Evolutionary conservation across 2,113 vertebrate species (phyloP), one percentile per base, ranked within the genome.

Genomic region (Toxotes chatareus): DNA sequence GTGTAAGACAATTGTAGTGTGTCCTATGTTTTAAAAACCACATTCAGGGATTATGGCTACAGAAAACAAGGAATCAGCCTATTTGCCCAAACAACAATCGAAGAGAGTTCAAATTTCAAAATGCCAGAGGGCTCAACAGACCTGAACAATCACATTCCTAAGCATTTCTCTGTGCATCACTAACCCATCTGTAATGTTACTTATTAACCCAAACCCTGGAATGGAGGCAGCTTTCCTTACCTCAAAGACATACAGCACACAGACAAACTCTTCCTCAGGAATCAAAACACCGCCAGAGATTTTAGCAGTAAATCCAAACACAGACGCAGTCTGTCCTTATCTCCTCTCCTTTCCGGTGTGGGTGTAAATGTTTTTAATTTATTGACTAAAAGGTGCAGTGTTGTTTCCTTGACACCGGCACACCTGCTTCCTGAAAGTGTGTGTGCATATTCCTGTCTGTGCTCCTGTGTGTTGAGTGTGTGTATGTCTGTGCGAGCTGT

Each of bases 101-200:
- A 60, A 44, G 5, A 53, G 9, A 72, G 69, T 40, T 83, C 9
- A 56, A 27, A 47, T 75, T 77, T 86, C 73, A 46, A 62, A 74
- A 79, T 17, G 44, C 56, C 84, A 0, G 31, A 81, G 27, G 78
- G 66, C 79, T 80, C 5, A 13, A 17, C 66, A 68, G n/a, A 85
- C 84, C 38, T 34, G 88, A 80, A 49, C 9, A 34, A 62, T 83
- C 71, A 72, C 86, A 91, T 90, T 91, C 85, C 80, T 49, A 65
- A 46, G 23, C 27, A 42, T 27, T 27, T 27, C 44, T 51, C 46
- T 56, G 51, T 75, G n/a, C 57, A 74, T 80, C 51, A 71, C 55
- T 71, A 56, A 73, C 27, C 11, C 12, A 72, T 19, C 64, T 19
- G 19, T 17, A 23, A 38, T 21, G 82, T 83, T 80, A 86, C 67